Percentiles rank a stretch among this genome's conserved stretches.
These are phyloP conservation scores for Polyodon spathula DNA, from an alignment of 2,113 vertebrate species.

Conservation along the genomic window DNA sequence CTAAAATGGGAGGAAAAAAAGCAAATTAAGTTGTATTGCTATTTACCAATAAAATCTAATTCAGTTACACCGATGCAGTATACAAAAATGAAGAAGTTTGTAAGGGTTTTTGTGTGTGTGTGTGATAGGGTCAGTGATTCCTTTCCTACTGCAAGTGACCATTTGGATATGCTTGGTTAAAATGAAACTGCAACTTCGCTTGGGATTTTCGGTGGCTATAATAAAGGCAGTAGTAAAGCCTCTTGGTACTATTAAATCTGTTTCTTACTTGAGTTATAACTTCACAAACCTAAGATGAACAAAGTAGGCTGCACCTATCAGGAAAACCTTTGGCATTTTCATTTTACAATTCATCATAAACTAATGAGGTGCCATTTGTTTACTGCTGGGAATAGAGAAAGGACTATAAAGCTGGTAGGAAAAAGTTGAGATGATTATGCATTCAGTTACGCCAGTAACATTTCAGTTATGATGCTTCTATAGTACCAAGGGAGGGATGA, in stretches of 20 bases:
- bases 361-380: conserved; percentile 26
- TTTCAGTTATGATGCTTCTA: no score
- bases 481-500: no score
- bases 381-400: conserved; percentile 17
- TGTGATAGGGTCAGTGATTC: conserved; percentile 7
- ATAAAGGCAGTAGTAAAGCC: background rate
- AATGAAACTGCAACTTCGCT: background rate
- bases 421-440: conserved; percentile 23
- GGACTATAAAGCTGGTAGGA: conserved; percentile 14
- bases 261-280: conserved; percentile 12
- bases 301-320: conserved; percentile 10
- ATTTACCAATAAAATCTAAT: conserved; percentile 17
- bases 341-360: conserved; percentile 24
- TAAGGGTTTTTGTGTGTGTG: conserved; percentile 12
- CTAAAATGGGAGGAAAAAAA: conserved; percentile 2
- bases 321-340: conserved; percentile 15
- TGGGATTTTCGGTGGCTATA: background rate
- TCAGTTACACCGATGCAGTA: background rate
- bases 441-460: conserved; percentile 25
- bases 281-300: conserved; percentile 16
- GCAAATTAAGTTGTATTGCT: conserved; percentile 7
- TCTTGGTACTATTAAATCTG: conserved; percentile 2
- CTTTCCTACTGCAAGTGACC: conserved; percentile 7
- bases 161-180: background rate
- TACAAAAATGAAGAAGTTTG: no score